Conservation (phyloP, 2,888 invertebrate genomes). For the Corbicula japonica region DNA sequence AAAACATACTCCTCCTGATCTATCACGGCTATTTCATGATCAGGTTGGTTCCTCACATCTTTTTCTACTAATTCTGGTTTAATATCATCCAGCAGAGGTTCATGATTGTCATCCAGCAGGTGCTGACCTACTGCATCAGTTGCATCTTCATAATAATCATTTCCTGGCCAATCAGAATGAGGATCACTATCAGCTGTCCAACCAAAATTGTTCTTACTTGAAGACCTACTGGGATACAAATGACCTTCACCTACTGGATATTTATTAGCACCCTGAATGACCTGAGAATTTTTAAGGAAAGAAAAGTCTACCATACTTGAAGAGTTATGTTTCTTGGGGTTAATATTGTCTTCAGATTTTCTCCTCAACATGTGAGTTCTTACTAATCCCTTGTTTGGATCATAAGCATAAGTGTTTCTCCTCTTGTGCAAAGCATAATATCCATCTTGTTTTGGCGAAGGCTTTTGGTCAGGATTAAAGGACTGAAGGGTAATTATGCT, state of each 20-base stretch:
- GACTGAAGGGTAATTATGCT: slow-evolving; percentile 31
- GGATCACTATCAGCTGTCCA: slow-evolving; percentile 1
- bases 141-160: neutral
- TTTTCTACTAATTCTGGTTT: too few relatives aligned
- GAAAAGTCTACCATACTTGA: neutral
- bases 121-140: neutral
- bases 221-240: slow-evolving; percentile 4
- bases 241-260: neutral
- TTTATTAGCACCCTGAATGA: neutral
- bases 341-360: slow-evolving; percentile 6
- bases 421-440: slow-evolving; percentile 5
- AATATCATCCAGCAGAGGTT: neutral
- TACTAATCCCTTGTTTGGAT: slow-evolving; percentile 31
- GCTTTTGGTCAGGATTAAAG: neutral
- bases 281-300: neutral
- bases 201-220: neutral
- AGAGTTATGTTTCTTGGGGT: neutral
- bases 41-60: too few relatives aligned
- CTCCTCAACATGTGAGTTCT: slow-evolving; percentile 1
- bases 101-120: neutral
- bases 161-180: slow-evolving; percentile 6
- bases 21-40: slow-evolving; percentile 17
- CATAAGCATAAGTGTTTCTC: slow-evolving; percentile 25
- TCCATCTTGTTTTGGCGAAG: slow-evolving; percentile 6
- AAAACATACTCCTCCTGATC: slow-evolving; percentile 52